Base-by-base conservation (phyloP, 2,797 vertebrate genomes). In the Gymnothorax javanicus region DNA sequence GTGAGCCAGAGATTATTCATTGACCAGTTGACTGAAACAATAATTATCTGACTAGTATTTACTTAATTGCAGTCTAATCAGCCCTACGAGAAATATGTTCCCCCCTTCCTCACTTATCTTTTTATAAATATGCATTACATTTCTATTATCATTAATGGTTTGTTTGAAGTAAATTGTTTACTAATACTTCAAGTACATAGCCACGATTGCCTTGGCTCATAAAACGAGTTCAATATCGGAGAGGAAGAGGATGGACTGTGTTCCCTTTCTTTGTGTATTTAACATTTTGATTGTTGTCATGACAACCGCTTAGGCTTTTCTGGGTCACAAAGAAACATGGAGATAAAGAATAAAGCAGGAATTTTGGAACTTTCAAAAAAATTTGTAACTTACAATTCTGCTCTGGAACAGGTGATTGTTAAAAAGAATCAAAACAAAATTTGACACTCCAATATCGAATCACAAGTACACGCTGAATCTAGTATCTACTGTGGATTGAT, bases 261-360 rank as follows among this genome's bases (percentile, higher is more conserved):
- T 15, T 62, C 17, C 59, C 59, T 62, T 67, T n/a, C 64, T 67
- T n/a, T 67, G 64, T 67, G 23, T 67, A 67, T 67, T 67, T 2
- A 67, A n/a, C 64, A 67, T 67, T 67, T 67, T 67, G 64, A n/a
- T 67, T 67, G 64, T 67, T 67, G 64, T 67, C 64, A 67, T 67
- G 64, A n/a, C 64, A 67, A 67, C 64, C 64, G 12, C 20, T 67
- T n/a, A 67, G 64, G 20, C 6, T 67, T 67, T 67, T 67, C 64
- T 67, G 64, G 27, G 27, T 79, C 75, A 79, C 50, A 50, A 79
- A 9, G 23, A 67, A 8, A 67, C 64, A n/a, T 4, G 64, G 23
- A 17, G 64, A 67, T 67, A 67, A n/a, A 67, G 64, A 67, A 67
- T 67, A 8, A 67, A 67, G 64, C 20, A 8, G 5, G 23, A 20